Percentiles rank a stretch among this genome's conserved stretches.
phyloP scores from a whole-genome alignment of 2,113 vertebrate species.

The Sorex fumeus region DNA sequence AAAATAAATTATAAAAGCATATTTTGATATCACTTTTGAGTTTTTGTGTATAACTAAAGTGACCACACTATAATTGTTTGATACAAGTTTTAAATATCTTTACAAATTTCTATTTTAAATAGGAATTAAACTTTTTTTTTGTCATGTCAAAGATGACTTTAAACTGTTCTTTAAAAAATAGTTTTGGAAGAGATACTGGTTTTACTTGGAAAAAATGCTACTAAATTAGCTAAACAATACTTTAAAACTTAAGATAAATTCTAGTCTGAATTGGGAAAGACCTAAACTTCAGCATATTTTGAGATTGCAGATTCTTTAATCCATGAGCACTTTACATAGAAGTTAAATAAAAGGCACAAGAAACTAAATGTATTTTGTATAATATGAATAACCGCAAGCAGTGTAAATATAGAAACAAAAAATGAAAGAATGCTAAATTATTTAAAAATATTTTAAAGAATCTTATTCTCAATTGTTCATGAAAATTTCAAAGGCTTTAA shows the following conservation, averaged over 20 bases:
- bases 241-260: constrained; percentile 58
- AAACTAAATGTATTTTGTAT: neutral
- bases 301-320: constrained; percentile 51
- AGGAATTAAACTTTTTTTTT: too few relatives aligned
- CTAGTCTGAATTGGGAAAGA: constrained; percentile 10
- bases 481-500: constrained; percentile 58
- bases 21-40: constrained; percentile 22
- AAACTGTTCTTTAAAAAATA: too few relatives aligned
- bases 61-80: neutral
- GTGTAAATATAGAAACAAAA: constrained; percentile 29
- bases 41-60: constrained; percentile 63
- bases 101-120: too few relatives aligned
- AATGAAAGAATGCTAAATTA: neutral
- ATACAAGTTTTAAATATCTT: too few relatives aligned
- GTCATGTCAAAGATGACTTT: too few relatives aligned
- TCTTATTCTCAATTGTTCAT: constrained; percentile 44
- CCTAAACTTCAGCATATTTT: constrained; percentile 5
- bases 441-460: constrained; percentile 54
- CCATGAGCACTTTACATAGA: neutral
- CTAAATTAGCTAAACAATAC: neutral
- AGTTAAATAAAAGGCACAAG: constrained; percentile 26
- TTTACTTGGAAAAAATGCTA: constrained; percentile 53
- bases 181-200: too few relatives aligned
- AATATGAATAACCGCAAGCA: constrained; percentile 35
- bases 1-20: constrained; percentile 17